These are phyloP conservation scores for Phyllostomus discolor DNA, from an alignment of 2,113 vertebrate genomes.

Conservation along the genomic window DNA sequence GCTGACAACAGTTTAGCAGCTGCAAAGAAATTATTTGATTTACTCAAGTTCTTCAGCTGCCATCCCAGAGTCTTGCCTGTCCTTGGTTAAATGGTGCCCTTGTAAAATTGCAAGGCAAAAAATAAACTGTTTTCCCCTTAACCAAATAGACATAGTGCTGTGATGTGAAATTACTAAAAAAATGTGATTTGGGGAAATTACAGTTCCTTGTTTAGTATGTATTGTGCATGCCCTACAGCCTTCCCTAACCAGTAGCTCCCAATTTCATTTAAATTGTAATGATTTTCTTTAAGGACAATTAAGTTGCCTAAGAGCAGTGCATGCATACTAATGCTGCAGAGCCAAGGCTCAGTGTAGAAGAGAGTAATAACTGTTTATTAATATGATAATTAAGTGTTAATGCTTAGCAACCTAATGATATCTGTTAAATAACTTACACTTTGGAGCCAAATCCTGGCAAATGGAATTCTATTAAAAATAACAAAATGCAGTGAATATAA, in stretches of 20 bases:
- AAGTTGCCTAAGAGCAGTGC: slow-evolving; percentile 78
- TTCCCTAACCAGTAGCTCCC: slow-evolving; percentile 83
- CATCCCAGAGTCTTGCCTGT: slow-evolving; percentile 61
- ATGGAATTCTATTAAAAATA: slow-evolving; percentile 77
- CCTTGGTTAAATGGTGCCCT: slow-evolving; percentile 76
- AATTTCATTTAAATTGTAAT: slow-evolving; percentile 88
- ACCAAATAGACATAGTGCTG: slow-evolving; percentile 79
- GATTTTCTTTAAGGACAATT: slow-evolving; percentile 87
- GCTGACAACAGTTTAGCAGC: slow-evolving; percentile 68
- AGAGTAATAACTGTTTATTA: slow-evolving; percentile 85
- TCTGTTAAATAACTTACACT: slow-evolving; percentile 82
- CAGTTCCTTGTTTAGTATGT: slow-evolving; percentile 81
- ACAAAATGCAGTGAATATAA: slow-evolving; percentile 77
- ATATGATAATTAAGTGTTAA: slow-evolving; percentile 87
- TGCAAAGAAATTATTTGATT: slow-evolving; percentile 70
- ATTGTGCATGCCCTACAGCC: slow-evolving; percentile 79
- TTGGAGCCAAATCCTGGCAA: slow-evolving; percentile 74
- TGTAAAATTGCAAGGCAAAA: slow-evolving; percentile 75
- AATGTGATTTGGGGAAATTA: slow-evolving; percentile 82
- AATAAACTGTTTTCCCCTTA: slow-evolving; percentile 78
- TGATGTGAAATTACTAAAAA: slow-evolving; percentile 80
- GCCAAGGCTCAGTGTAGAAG: slow-evolving; percentile 72
- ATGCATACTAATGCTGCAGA: slow-evolving; percentile 80
- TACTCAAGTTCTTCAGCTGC: slow-evolving; percentile 66
- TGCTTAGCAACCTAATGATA: slow-evolving; percentile 81